Evolutionary conservation across 2,797 vertebrate species (phyloP).

Genomic region (Sebastes steindachneri): DNA sequence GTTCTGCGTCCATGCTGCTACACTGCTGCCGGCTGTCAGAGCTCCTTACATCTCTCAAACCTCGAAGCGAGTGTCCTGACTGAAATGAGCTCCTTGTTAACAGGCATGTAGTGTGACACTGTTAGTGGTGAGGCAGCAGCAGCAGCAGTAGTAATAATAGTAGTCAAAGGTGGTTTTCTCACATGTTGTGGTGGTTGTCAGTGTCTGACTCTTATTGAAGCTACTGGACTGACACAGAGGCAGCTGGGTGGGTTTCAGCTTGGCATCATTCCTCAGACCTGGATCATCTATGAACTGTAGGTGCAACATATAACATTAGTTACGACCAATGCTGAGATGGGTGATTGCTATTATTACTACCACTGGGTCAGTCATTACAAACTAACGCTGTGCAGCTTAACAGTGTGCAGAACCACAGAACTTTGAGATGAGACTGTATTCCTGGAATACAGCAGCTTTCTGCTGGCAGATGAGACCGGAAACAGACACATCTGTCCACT

Average conservation of each 20-base stretch:
- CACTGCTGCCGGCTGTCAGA: no score
- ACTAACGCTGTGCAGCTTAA: not conserved
- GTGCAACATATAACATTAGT: not conserved
- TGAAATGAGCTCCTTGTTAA: not conserved
- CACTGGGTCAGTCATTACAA: not conserved
- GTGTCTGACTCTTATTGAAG: constrained; percentile 38
- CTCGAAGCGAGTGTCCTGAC: not conserved
- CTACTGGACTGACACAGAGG: constrained; percentile 75
- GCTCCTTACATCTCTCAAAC: not conserved
- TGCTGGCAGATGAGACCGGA: not conserved
- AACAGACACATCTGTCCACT: not conserved
- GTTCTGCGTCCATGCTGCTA: not conserved
- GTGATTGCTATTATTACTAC: not conserved
- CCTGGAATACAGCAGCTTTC: not conserved
- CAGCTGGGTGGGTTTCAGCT: constrained; percentile 81
- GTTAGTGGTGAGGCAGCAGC: not conserved
- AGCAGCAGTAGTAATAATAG: not conserved
- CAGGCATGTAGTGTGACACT: not conserved
- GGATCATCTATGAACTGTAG: constrained; percentile 84
- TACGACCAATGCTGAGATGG: not conserved
- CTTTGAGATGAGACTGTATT: not conserved
- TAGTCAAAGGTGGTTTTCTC: constrained; percentile 18
- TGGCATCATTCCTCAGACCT: constrained; percentile 78
- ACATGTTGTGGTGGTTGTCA: constrained; percentile 34
- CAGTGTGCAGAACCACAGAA: not conserved